phyloP scores from a whole-genome alignment of 1,140 invertebrate species.

The Leptinotarsa defecta region DNA sequence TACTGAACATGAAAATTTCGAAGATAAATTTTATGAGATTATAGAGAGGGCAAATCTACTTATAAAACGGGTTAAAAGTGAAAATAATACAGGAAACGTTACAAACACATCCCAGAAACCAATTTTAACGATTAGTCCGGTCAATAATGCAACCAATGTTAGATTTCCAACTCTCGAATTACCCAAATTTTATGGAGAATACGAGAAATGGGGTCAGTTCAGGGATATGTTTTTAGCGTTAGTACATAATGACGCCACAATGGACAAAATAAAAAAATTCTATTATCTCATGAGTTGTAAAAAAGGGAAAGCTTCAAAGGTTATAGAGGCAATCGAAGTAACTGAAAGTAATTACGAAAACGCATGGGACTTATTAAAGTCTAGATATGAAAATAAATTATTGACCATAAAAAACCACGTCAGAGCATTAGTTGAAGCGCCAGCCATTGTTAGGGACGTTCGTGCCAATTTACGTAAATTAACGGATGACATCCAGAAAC shows the following conservation, averaged over 20 bases:
- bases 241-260: slow-evolving; percentile 5
- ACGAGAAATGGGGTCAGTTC: slow-evolving; percentile 25
- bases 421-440: slow-evolving; percentile 21
- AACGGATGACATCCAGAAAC: slow-evolving; percentile 30
- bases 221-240: slow-evolving; percentile 16
- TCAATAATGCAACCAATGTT: neutral
- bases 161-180: slow-evolving; percentile 23
- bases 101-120: neutral
- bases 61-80: neutral
- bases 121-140: neutral
- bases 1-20: slow-evolving; percentile 5
- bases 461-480: slow-evolving; percentile 26
- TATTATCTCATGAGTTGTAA: slow-evolving; percentile 16
- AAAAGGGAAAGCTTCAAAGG: slow-evolving; percentile 13
- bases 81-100: neutral
- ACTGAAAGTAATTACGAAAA: slow-evolving; percentile 14
- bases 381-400: slow-evolving; percentile 20
- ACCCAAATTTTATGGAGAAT: slow-evolving; percentile 28
- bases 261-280: slow-evolving; percentile 23
- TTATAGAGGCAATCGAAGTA: slow-evolving; percentile 20
- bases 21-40: neutral
- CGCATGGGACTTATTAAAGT: slow-evolving; percentile 20
- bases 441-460: slow-evolving; percentile 32
- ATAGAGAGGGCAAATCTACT: neutral
- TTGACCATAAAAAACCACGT: neutral